These are phyloP conservation scores for Phrynosoma platyrhinos DNA, from an alignment of 2,113 vertebrate genomes.

Conservation along the genomic window DNA sequence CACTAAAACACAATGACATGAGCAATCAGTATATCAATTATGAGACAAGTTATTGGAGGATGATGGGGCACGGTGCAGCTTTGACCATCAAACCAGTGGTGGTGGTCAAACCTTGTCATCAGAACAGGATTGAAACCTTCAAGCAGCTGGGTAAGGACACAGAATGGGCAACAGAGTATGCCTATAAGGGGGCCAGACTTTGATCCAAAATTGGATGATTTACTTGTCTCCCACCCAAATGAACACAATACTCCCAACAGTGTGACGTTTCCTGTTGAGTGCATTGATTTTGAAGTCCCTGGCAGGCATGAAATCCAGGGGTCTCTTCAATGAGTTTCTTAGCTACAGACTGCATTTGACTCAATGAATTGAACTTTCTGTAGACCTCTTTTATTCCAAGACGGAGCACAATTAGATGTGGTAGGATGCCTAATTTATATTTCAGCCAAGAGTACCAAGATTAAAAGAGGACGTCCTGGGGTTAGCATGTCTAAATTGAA, in stretches of 20 bases:
- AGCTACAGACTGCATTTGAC: neutral
- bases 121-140: conserved; percentile 64
- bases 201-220: too few species aligned
- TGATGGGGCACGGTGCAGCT: conserved; percentile 76
- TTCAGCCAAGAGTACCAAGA: neutral
- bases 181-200: neutral
- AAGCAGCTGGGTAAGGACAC: neutral
- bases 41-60: conserved; percentile 90
- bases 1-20: conserved; percentile 95
- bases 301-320: neutral
- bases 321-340: neutral
- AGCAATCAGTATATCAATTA: conserved; percentile 96
- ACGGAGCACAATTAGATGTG: neutral
- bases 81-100: conserved; percentile 22
- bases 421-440: too few species aligned
- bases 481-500: too few species aligned
- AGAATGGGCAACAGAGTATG: neutral
- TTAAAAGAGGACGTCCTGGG: too few species aligned
- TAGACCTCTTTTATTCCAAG: neutral
- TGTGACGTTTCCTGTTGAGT: neutral
- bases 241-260: neutral
- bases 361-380: too few species aligned
- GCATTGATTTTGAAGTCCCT: neutral
- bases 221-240: neutral
- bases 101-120: conserved; percentile 3